phyloP scores from a whole-genome alignment of 1,140 invertebrate genomes.

The Papilio dardanus region DNA sequence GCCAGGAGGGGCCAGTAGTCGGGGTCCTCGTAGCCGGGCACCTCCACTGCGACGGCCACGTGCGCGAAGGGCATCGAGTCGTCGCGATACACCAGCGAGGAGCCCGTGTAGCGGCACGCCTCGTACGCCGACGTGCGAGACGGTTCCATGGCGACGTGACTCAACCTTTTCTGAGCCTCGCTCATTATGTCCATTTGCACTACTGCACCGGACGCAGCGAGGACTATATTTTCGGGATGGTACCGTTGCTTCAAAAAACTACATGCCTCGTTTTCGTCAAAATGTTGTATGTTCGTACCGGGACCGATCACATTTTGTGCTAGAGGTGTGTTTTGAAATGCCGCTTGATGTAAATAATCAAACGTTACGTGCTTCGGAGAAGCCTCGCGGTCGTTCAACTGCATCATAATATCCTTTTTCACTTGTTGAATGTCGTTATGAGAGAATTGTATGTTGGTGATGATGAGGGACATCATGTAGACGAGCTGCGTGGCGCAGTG shows the following conservation, averaged over 20 bases:
- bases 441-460: constrained; percentile 86
- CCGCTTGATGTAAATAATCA: constrained; percentile 89
- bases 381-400: constrained; percentile 85
- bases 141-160: constrained; percentile 37
- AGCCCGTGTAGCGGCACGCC: constrained; percentile 81
- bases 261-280: constrained; percentile 86
- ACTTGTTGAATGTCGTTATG: constrained; percentile 86
- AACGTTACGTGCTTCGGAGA: constrained; percentile 88
- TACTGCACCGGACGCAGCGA: constrained; percentile 94
- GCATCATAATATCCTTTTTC: constrained; percentile 85
- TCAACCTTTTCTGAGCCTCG: constrained; percentile 76
- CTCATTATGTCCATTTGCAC: constrained; percentile 90
- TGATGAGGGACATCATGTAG: constrained; percentile 87
- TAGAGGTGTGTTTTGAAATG: constrained; percentile 88
- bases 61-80: constrained; percentile 88
- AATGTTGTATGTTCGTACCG: constrained; percentile 86
- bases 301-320: constrained; percentile 88
- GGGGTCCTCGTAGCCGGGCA: constrained; percentile 57
- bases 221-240: constrained; percentile 90
- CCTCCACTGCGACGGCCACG: constrained; percentile 89
- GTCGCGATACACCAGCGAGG: constrained; percentile 84
- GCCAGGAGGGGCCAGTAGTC: constrained; percentile 58
- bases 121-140: constrained; percentile 38
- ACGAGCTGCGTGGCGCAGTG: constrained; percentile 84
- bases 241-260: constrained; percentile 92